Percentiles rank a stretch among this genome's conserved stretches.
Conservation (phyloP, 2,113 vertebrate genomes). For the Tichodroma muraria region DNA sequence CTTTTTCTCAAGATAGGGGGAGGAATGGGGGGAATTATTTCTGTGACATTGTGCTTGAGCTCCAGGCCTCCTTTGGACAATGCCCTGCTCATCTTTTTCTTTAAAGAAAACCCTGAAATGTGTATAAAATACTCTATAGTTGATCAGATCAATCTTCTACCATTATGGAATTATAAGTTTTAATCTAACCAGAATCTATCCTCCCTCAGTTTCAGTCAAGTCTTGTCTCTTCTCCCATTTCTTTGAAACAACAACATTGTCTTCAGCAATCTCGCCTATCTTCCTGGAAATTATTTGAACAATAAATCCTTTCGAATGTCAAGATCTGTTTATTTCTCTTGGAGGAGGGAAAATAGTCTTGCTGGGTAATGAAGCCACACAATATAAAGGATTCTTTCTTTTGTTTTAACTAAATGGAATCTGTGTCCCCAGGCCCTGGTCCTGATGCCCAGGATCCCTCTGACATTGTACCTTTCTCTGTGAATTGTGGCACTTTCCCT, state of each 20-base stretch:
- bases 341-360: slow-evolving; percentile 25
- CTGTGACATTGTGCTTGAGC: slow-evolving; percentile 31
- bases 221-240: not conserved
- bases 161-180: slow-evolving; percentile 37
- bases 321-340: slow-evolving; percentile 53
- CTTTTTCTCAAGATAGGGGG: not conserved
- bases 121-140: not conserved
- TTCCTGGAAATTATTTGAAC: slow-evolving; percentile 45
- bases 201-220: slow-evolving; percentile 8
- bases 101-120: not conserved
- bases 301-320: slow-evolving; percentile 37
- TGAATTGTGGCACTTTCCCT: not conserved
- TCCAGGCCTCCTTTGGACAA: not conserved
- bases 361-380: not conserved
- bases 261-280: not conserved
- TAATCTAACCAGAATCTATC: slow-evolving; percentile 4
- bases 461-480: not conserved
- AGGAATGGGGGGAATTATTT: slow-evolving; percentile 26
- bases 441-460: not conserved
- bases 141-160: slow-evolving; percentile 37
- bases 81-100: not conserved
- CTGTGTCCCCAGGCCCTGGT: not conserved
- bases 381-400: slow-evolving; percentile 18
- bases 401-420: slow-evolving; percentile 32
- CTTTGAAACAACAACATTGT: slow-evolving; percentile 16